phyloP scores from a whole-genome alignment of 2,113 vertebrate genomes.

The Platichthys stellatus region DNA sequence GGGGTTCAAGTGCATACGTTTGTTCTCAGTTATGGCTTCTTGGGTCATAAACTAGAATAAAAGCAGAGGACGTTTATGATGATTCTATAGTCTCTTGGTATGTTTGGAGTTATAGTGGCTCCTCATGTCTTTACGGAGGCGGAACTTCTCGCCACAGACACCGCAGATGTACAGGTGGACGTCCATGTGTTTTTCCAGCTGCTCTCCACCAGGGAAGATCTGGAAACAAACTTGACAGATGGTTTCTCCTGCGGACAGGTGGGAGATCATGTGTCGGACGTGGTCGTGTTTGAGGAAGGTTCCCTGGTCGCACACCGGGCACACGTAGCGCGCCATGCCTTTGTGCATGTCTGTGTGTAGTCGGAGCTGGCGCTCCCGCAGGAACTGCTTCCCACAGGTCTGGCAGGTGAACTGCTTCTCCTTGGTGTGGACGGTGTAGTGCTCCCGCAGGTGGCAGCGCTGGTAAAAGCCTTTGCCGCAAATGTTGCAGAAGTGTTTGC shows the following conservation, averaged over 20 bases:
- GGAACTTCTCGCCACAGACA: slow-evolving; percentile 98
- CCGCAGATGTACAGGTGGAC: slow-evolving; percentile 98
- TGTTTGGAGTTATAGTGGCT: slow-evolving; percentile 98
- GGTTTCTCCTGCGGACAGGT: slow-evolving; percentile 94
- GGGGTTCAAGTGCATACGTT: slow-evolving; percentile 78
- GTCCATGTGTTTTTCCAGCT: slow-evolving; percentile 98
- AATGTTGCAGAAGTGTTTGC: slow-evolving; percentile 97
- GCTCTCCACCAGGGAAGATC: slow-evolving; percentile 94
- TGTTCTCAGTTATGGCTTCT: slow-evolving; percentile 82
- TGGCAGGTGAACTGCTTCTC: slow-evolving; percentile 98
- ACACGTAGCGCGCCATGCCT: slow-evolving; percentile 97
- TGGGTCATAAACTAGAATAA: background rate
- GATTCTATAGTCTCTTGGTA: slow-evolving; percentile 88
- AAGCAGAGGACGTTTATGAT: background rate
- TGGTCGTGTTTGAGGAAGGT: slow-evolving; percentile 99
- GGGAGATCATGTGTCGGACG: slow-evolving; percentile 98
- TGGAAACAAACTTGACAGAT: slow-evolving; percentile 99
- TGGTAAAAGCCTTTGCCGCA: slow-evolving; percentile 98
- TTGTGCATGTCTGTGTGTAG: slow-evolving; percentile 99
- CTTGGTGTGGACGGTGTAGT: slow-evolving; percentile 99
- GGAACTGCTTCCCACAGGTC: slow-evolving; percentile 98
- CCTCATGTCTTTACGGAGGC: slow-evolving; percentile 98
- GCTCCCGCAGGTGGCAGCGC: slow-evolving; percentile 97
- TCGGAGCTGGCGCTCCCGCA: slow-evolving; percentile 94
- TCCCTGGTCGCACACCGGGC: slow-evolving; percentile 97